phyloP scores from a whole-genome alignment of 2,797 vertebrate species.

The Thamnophis elegans region DNA sequence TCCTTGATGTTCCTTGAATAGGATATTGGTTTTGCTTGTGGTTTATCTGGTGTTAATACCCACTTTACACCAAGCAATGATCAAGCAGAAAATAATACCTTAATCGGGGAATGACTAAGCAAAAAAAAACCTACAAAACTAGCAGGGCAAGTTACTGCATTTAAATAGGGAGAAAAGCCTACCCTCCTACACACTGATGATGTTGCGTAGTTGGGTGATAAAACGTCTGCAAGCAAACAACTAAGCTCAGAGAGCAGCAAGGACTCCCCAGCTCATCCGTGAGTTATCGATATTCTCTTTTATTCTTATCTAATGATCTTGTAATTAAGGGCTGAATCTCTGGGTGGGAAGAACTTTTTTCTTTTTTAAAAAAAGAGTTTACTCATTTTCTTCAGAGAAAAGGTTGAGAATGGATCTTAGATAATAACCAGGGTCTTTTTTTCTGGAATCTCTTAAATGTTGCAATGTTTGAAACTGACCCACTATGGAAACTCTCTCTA shows the following conservation, averaged over 20 bases:
- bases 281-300: too few relatives aligned
- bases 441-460: neutral
- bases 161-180: neutral
- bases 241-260: neutral
- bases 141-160: too few relatives aligned
- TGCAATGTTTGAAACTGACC: neutral
- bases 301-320: neutral
- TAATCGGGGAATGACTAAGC: too few relatives aligned
- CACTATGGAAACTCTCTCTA: neutral
- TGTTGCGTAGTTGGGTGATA: neutral
- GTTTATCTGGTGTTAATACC: too few relatives aligned
- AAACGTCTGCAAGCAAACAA: neutral
- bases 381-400: neutral
- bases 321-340: neutral
- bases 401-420: neutral
- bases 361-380: neutral
- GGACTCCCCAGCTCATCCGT: neutral
- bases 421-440: neutral
- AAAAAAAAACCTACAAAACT: too few relatives aligned
- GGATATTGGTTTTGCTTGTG: too few relatives aligned
- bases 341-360: neutral
- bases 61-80: too few relatives aligned
- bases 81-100: too few relatives aligned
- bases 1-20: too few relatives aligned
- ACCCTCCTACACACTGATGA: neutral